Evolutionary conservation across 2,797 vertebrate genomes (phyloP), one percentile per base, ranked within the genome.

Genomic region (Anomalospiza imberbis): DNA sequence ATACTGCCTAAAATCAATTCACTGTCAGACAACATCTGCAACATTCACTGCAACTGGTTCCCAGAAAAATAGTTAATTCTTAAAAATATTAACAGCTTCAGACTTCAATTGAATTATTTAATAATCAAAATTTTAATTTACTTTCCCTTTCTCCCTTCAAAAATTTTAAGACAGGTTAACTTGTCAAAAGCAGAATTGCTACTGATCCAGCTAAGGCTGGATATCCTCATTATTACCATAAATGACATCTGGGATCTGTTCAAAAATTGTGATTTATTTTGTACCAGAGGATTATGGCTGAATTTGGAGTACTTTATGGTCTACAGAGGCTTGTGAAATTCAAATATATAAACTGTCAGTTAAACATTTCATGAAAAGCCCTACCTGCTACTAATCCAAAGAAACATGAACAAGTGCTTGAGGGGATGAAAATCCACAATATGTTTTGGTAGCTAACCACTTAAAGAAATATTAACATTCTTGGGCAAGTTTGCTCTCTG

Each of bases 281-380:
- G 84, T 93, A 97, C 92, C 72, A 93, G 94, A 95, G 94, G 95
- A 98, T 98, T 97, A 97, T 87, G 89, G 61, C 77, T 96, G 96
- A 96, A 96, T 96, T 91, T 95, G 83, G 93, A 96, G 88, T 95
- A 97, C 82, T 97, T 97, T 97, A 95, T 95, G 94, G 96, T 96
- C 96, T 94, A 70, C 82, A 96, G 95, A 96, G 85, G 86, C 93
- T 97, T 97, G 94, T 95, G 96, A 98, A 98, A 98, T 98, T 97
- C 97, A 98, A 97, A 98, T 97, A 96, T 77, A 97, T 97, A 97
- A 97, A 94, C 95, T 97, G 96, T 96, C 97, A 96, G 94, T 96
- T 96, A 96, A 97, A 97, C 91, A 97, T 97, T 97, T 97, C 77
- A 68, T 91, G 92, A 97, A 97, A 97, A 97, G 78, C 85, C 18